A percentile compares a stretch with the other conserved stretches of the same genome.
Conservation (phyloP, 1,140 invertebrate genomes). For the Caenorhabditis tropicalis region DNA sequence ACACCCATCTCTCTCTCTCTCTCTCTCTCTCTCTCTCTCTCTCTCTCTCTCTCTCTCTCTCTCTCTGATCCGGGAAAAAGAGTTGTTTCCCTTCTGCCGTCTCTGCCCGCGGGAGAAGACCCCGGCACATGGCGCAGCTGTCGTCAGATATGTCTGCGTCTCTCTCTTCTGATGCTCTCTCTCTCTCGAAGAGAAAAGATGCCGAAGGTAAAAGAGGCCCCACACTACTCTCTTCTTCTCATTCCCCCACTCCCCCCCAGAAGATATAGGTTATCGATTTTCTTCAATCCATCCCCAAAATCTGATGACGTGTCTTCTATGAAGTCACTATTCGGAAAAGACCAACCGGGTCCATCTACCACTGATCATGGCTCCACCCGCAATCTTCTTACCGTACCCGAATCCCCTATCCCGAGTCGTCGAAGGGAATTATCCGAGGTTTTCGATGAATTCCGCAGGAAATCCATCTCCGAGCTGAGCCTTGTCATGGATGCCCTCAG, state of each 20-base stretch:
- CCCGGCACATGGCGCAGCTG: slow-evolving; percentile 39
- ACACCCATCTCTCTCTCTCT: slow-evolving; percentile 8
- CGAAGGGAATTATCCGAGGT: slow-evolving; percentile 26
- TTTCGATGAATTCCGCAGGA: slow-evolving; percentile 54
- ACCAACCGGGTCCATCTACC: slow-evolving; percentile 8
- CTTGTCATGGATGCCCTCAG: slow-evolving; percentile 59
- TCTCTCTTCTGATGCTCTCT: not conserved
- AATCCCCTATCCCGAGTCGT: not conserved
- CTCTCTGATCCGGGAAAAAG: not conserved
- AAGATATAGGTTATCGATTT: slow-evolving; percentile 29
- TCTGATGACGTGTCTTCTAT: slow-evolving; percentile 25
- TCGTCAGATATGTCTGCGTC: slow-evolving; percentile 16
- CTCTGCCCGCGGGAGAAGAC: not conserved
- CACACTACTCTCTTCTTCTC: not conserved
- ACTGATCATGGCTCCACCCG: not conserved
- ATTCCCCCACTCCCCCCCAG: not conserved
- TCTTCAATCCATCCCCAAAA: not conserved
- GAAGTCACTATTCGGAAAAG: slow-evolving; percentile 9
- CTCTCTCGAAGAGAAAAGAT: not conserved
- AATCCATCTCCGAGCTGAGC: slow-evolving; percentile 57
- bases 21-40: not conserved
- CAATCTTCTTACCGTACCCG: slow-evolving; percentile 46
- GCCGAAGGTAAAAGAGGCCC: not conserved
- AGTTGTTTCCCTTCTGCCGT: slow-evolving; percentile 3
- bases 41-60: not conserved